Base-by-base conservation (phyloP, 2,888 invertebrate species). In the Luperina nickerlii region DNA sequence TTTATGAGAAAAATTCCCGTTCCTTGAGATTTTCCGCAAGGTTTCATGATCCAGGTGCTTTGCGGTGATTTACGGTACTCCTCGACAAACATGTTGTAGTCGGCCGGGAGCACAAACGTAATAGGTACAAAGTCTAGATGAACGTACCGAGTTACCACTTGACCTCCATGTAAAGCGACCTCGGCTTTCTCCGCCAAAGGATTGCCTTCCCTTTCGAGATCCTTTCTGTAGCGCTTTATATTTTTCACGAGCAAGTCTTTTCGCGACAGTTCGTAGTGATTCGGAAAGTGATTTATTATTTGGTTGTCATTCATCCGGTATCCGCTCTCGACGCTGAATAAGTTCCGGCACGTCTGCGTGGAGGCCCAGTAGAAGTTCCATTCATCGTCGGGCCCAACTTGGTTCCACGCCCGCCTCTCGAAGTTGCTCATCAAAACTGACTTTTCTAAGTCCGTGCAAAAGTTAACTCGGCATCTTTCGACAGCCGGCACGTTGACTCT, bases 21-120 rank as follows among this genome's bases (percentile, higher is more conserved):
- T 2, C 99, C 99, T 94, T 98, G 98, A 0, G 99, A 99, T 96
- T 99, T 98, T 51, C 99, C 99, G 93, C 99, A 99, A 0, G 99
- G 99, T 94, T 99, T 99, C 98, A 99, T 99, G 86, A 99, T 99
- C 99, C 99, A 99, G 1, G 99, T 99, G 90, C 98, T 98, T 92
- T 98, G 98, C 0, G 99, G 99, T 87, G 98, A 98, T 96, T 99
- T 99, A 76, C 99, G 97, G 94, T 99, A 99, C 93, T 99, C 99
- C 93, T 99, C 99, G 2, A 99, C 99, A 95, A 99, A 99, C 98
- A 99, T 98, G 94, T 99, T 99, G 94, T 99, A 99, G 95, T 99
- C 99, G 72, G 99, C 98, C 3, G 99, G 99, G 74, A 99, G 96
- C 62, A 99, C 98, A 94, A 99, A 99, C 0, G 99, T 99, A 38